Base-by-base conservation (phyloP, 2,888 invertebrate genomes). In the Drosophila mimetica region DNA sequence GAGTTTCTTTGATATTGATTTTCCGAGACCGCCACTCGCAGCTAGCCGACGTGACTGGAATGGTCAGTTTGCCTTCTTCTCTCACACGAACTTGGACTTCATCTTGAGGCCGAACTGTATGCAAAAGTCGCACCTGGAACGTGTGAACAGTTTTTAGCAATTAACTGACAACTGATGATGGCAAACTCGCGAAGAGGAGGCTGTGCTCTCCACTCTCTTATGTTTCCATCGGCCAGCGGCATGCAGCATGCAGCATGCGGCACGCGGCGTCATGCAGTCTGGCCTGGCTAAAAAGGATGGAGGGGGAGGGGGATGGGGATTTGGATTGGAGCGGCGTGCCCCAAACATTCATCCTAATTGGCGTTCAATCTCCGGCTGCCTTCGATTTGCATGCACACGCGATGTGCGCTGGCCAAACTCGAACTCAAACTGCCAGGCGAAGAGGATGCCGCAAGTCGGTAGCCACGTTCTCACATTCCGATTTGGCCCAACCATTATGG, bases 261-360 rank as follows among this genome's bases (percentile, higher is more conserved):
- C 71, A 78, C 69, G 71, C 74, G 89, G 86, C 88, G 86, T 85
- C 88, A 86, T 77, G 88, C 86, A 78, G 88, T 86, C 88, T 86
- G 81, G 55, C 36, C 25, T 28, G 36, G 66, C 64, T 69, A 61
- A 70, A 74, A 69, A 74, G 75, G 63, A 72, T 30, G 25, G 20
- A 11, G 22, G 22, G 22, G 63, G 34, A 22, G 18, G 18, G n/a
- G 22, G 18, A 4, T 30, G 2, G 11, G 30, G 30, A 4, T 4
- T 11, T 16, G 63, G 34, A 25, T 30, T 9, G 14, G 20, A n/a
- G n/a, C 32, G 32, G 36, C 85, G 79, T 85, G 77, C 78, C 84
- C 87, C 89, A 89, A 91, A 91, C 91, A 91, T 90, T 90, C 89
- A 89, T 89, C 90, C 91, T 91, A 91, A 91, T 91, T 91, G 91